Conservation (phyloP, 1,140 invertebrate genomes). For the Pogonomyrmex californicus region DNA sequence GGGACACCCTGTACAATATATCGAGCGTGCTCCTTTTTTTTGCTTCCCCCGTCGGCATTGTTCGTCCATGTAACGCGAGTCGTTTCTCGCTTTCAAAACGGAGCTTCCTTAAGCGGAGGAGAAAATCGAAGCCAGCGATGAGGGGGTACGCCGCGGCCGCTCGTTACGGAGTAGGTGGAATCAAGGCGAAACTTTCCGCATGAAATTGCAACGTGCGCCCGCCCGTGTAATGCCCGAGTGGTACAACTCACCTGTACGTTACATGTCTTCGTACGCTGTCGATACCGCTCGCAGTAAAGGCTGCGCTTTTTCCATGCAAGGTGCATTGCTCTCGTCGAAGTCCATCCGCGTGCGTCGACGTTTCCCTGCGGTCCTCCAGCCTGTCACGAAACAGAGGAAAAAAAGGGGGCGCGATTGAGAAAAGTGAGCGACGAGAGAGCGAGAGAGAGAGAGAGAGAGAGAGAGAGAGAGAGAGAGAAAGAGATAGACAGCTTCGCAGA, state of each 20-base stretch:
- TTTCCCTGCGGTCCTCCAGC: conserved; percentile 17
- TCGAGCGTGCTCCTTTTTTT: conserved; percentile 54
- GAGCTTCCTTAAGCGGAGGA: conserved; percentile 64
- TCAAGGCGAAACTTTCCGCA: conserved; percentile 62
- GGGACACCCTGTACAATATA: conserved; percentile 60
- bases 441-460: too few relatives aligned
- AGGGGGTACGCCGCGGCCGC: conserved; percentile 57
- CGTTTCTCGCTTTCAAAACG: conserved; percentile 64
- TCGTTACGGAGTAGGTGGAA: conserved; percentile 65
- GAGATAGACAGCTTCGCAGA: conserved; percentile 2
- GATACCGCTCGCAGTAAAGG: conserved; percentile 75
- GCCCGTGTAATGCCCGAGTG: conserved; percentile 51
- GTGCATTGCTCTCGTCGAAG: conserved; percentile 71
- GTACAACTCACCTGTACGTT: conserved; percentile 78
- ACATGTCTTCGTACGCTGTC: conserved; percentile 77
- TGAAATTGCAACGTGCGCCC: conserved; percentile 58
- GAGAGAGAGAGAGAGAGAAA: too few relatives aligned
- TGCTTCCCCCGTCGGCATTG: conserved; percentile 48
- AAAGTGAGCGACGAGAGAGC: conserved; percentile 29
- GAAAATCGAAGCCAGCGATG: conserved; percentile 66
- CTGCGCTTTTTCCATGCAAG: conserved; percentile 75
- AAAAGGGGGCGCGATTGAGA: conserved; percentile 56
- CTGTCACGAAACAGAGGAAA: conserved; percentile 70
- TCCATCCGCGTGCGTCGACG: conserved; percentile 59
- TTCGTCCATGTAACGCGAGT: conserved; percentile 61